phyloP scores from a whole-genome alignment of 2,888 invertebrate genomes.

The Xestia c-nigrum region DNA sequence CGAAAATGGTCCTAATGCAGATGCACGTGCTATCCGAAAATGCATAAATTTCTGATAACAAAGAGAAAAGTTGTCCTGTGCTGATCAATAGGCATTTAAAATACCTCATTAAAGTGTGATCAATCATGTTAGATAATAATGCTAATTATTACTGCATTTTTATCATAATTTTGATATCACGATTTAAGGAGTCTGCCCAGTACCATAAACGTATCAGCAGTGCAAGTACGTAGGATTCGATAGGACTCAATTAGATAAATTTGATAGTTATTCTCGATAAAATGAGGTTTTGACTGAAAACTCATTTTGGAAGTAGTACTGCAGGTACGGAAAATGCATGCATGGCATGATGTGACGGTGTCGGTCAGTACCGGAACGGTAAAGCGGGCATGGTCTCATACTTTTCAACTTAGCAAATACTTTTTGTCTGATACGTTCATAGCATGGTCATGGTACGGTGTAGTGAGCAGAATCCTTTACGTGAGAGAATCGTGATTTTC shows the following conservation, averaged over 20 bases:
- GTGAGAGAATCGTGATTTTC: background rate
- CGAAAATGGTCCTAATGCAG: background rate
- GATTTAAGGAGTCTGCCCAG: background rate
- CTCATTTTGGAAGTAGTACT: too few relatives aligned
- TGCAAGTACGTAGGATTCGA: too few relatives aligned
- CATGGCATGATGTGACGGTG: too few relatives aligned
- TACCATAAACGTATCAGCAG: background rate
- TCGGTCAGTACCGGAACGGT: too few relatives aligned
- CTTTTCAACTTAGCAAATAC: too few relatives aligned
- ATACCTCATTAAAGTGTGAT: conserved; percentile 15
- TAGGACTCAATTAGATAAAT: too few relatives aligned
- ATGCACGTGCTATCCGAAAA: background rate
- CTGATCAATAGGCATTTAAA: conserved; percentile 2
- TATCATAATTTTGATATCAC: background rate
- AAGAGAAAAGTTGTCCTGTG: background rate
- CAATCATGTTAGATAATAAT: conserved; percentile 5
- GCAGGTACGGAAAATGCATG: too few relatives aligned
- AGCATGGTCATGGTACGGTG: background rate
- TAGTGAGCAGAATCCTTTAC: background rate
- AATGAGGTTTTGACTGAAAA: too few relatives aligned
- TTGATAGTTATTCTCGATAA: too few relatives aligned
- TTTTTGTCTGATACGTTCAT: too few relatives aligned
- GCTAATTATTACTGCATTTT: conserved; percentile 4
- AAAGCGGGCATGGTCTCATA: too few relatives aligned
- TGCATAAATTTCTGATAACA: background rate